A percentile compares a stretch with the other conserved stretches of the same genome.
Conservation (phyloP, 2,113 vertebrate species). For the Oxygymnocypris stewartii region DNA sequence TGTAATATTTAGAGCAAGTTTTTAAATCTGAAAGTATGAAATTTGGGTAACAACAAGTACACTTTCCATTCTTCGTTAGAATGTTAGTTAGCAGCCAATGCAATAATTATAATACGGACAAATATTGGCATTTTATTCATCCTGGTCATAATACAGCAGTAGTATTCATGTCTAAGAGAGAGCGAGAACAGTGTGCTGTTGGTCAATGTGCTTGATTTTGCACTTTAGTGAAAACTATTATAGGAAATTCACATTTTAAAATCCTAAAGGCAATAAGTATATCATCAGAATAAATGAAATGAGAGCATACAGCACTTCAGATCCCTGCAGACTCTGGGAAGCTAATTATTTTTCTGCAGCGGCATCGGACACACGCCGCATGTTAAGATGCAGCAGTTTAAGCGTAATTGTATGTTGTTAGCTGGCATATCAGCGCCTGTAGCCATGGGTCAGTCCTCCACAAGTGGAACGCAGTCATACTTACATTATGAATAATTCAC, state of each 20-base stretch:
- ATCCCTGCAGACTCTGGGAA: neutral
- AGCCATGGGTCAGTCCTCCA: conserved; percentile 4
- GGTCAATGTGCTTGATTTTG: neutral
- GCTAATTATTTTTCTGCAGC: neutral
- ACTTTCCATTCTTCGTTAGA: neutral
- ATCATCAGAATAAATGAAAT: conserved; percentile 12
- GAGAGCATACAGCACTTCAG: neutral
- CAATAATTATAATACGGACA: neutral
- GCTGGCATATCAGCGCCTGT: neutral
- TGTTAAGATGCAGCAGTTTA: conserved; percentile 16
- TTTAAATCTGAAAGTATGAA: neutral
- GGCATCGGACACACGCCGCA: neutral
- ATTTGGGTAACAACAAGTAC: neutral
- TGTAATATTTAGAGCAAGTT: neutral
- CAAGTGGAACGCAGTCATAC: neutral
- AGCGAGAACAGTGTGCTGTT: neutral
- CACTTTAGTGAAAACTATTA: neutral
- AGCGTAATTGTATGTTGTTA: neutral
- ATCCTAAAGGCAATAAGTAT: conserved; percentile 13
- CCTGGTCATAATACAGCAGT: neutral
- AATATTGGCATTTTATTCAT: neutral
- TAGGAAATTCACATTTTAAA: neutral
- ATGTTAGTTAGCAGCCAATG: neutral
- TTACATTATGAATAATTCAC: neutral
- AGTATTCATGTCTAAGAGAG: neutral